phyloP scores from a whole-genome alignment of 2,113 vertebrate genomes.

The Rhynchomys soricoides region DNA sequence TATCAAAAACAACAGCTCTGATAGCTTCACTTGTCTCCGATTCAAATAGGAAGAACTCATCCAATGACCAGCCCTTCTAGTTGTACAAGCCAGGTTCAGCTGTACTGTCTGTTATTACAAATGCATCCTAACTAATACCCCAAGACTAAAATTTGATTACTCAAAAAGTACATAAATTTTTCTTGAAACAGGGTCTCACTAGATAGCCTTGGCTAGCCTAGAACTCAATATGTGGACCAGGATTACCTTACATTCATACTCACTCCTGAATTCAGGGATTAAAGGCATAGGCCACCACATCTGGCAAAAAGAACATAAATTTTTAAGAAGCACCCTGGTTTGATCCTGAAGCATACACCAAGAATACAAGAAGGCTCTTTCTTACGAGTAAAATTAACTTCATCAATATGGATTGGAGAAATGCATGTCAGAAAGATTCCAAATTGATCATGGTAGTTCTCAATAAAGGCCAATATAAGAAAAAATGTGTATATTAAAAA shows the following conservation, averaged over 20 bases:
- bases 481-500: slow-evolving; percentile 22
- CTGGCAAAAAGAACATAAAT: not conserved
- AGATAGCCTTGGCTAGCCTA: not conserved
- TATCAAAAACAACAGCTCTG: not conserved
- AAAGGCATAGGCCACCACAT: not conserved
- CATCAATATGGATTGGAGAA: not conserved
- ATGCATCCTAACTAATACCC: not conserved
- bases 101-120: not conserved
- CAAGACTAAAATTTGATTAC: not conserved
- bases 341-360: not conserved
- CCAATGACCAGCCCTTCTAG: not conserved
- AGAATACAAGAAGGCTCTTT: slow-evolving; percentile 32
- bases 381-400: slow-evolving; percentile 45
- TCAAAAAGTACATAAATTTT: not conserved
- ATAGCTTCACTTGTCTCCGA: not conserved
- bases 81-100: not conserved
- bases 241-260: not conserved
- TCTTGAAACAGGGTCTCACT: not conserved
- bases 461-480: not conserved
- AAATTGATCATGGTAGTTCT: slow-evolving; percentile 26
- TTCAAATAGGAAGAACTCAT: slow-evolving; percentile 39
- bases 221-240: not conserved
- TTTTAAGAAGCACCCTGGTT: not conserved
- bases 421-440: not conserved
- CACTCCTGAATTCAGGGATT: not conserved